A percentile compares a stretch with the other conserved stretches of the same genome.
Evolutionary conservation across 2,113 vertebrate genomes (phyloP).

Genomic region (Mustela nigripes): DNA sequence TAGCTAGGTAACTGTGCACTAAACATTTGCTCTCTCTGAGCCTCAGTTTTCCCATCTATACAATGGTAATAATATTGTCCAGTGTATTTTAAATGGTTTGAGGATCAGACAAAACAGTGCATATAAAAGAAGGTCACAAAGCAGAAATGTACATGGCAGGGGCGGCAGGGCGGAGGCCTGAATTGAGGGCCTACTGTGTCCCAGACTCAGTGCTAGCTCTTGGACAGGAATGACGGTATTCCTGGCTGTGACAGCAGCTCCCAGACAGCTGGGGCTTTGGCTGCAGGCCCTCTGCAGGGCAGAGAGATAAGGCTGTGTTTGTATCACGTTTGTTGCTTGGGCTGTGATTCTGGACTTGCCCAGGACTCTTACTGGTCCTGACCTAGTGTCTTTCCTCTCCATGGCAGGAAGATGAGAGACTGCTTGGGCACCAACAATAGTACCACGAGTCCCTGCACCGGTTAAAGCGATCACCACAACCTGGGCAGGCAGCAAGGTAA

Average conservation of each 20-base stretch:
- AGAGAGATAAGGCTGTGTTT: neutral
- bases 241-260: neutral
- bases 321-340: neutral
- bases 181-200: neutral
- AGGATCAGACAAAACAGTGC: constrained; percentile 31
- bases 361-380: constrained; percentile 71
- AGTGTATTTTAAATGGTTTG: constrained; percentile 32
- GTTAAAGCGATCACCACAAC: constrained; percentile 79
- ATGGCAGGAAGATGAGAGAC: constrained; percentile 88
- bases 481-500: constrained; percentile 86
- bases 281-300: neutral
- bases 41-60: constrained; percentile 46
- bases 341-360: constrained; percentile 18
- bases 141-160: neutral
- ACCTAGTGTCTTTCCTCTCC: constrained; percentile 80
- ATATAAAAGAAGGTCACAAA: constrained; percentile 5
- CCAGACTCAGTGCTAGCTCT: neutral
- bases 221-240: neutral
- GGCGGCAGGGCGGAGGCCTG: neutral
- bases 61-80: neutral
- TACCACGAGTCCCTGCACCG: constrained; percentile 79
- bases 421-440: constrained; percentile 77
- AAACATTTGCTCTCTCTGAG: neutral
- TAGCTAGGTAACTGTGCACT: neutral
- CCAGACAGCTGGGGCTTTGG: neutral